These are phyloP conservation scores for Physocephala rufipes DNA, from an alignment of 2,888 invertebrate genomes.

Conservation along the genomic window DNA sequence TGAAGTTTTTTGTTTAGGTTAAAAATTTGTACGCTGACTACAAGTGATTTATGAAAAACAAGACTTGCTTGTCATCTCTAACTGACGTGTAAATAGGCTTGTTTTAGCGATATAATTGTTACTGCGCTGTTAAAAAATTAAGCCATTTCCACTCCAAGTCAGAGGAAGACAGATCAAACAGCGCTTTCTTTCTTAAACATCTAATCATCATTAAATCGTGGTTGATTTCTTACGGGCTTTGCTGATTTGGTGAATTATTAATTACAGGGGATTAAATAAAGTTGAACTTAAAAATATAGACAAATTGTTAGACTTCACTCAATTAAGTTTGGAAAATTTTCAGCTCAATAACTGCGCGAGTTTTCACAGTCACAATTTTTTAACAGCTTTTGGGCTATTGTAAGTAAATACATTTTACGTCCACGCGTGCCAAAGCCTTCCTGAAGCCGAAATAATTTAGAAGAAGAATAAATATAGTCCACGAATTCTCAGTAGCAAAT, in stretches of 20 bases:
- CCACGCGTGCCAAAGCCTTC: too few species aligned
- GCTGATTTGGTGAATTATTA: slow-evolving; percentile 55
- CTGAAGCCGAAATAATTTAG: too few species aligned
- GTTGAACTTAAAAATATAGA: slow-evolving; percentile 3
- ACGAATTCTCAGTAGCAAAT: slow-evolving; percentile 25
- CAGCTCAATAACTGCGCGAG: too few species aligned
- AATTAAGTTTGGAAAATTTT: too few species aligned
- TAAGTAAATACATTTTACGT: too few species aligned
- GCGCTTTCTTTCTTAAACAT: background rate
- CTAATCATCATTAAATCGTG: slow-evolving; percentile 38
- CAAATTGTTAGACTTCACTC: background rate
- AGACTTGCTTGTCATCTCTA: background rate
- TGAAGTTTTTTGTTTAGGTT: slow-evolving; percentile 31
- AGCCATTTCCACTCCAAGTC: slow-evolving; percentile 5
- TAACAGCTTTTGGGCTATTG: too few species aligned
- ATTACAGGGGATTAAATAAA: slow-evolving; percentile 48
- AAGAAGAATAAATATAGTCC: too few species aligned
- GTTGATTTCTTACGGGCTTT: slow-evolving; percentile 32
- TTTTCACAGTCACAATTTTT: too few species aligned
- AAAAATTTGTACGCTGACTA: background rate
- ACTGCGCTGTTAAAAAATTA: slow-evolving; percentile 9
- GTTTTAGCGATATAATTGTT: background rate
- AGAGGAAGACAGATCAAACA: background rate
- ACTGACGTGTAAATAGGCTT: background rate
- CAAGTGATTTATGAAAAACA: background rate